phyloP scores from a whole-genome alignment of 92 coral and sea anemone genomes.

The Metridium senile region DNA sequence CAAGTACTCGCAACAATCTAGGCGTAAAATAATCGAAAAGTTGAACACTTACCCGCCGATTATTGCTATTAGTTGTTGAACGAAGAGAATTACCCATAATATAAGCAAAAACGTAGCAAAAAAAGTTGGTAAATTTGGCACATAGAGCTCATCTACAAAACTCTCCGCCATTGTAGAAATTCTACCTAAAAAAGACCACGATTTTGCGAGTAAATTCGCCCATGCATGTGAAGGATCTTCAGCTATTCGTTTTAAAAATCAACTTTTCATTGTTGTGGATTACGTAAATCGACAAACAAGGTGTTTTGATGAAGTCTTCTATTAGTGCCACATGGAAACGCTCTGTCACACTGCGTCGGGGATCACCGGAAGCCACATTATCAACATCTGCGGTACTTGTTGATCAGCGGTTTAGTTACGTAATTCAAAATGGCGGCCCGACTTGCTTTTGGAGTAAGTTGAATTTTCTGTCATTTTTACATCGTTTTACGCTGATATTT shows the following conservation, averaged over 20 bases:
- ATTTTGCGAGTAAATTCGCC: neutral
- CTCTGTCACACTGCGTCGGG: neutral
- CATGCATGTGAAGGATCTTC: neutral
- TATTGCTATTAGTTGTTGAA: slow-evolving; percentile 76
- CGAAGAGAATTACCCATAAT: slow-evolving; percentile 61
- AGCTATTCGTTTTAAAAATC: neutral
- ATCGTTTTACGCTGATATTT: neutral
- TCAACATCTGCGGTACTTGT: neutral
- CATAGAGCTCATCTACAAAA: slow-evolving; percentile 51
- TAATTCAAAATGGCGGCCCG: slow-evolving; percentile 63
- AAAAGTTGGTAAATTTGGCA: slow-evolving; percentile 63
- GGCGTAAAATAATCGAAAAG: neutral
- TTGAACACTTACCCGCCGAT: slow-evolving; percentile 68
- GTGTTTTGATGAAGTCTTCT: neutral
- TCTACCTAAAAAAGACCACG: neutral
- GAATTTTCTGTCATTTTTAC: neutral
- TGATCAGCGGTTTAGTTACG: slow-evolving; percentile 30
- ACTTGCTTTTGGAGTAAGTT: slow-evolving; percentile 8
- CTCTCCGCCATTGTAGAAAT: slow-evolving; percentile 69
- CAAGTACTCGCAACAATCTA: too few species aligned
- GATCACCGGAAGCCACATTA: slow-evolving; percentile 5
- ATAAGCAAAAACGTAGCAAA: slow-evolving; percentile 65
- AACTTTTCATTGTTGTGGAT: neutral
- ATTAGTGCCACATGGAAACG: slow-evolving; percentile 8
- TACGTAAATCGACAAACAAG: neutral